Base-by-base conservation (phyloP, 2,888 invertebrate genomes). In the Spilarctia lutea region DNA sequence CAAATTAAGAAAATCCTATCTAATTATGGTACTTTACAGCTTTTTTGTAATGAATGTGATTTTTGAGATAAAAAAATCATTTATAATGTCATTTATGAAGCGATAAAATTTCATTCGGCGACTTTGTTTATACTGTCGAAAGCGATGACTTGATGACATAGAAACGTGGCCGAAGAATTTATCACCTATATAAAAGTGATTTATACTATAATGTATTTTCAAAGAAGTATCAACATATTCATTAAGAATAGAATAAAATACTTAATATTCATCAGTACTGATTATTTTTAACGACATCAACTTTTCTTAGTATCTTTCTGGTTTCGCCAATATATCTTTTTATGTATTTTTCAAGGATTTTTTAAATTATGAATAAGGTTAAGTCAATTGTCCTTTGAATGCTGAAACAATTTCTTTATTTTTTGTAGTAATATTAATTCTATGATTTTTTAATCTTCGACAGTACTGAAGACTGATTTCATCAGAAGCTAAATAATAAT, bases 131-230 rank as follows among this genome's bases (percentile, higher is more conserved):
- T 65, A 48, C 35, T 65, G 48, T 65, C 65, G 68, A 65, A 74
- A 69, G 69, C 56, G 60, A 45, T 67, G 71, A 68, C 65, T 66
- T 56, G 42, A 71, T 63, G 60, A 27, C 42, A 67, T 68, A 67
- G 35, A 71, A 65, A 66, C 42, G 13, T 63, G 11, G 35, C 33
- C 27, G 24, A 66, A 8, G 65, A 70, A 52, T 70, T 65, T 71
- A 74, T 66, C 24, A 67, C 24, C 66, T 60, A 66, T 72, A 56
- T 60, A 69, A 33, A 18, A 65, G 52, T 33, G 70, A 70, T 74
- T 74, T 66, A 70, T 65, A 48, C 4, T 4, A 0, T 13, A 24
- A 24, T 39, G n/a, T 35, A 27, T 63, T 65, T 72, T 68, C 42
- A 42, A 66, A 10, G 39, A 66, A 70, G 45, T 74, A 70, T 65